Evolutionary conservation across 92 coral and sea anemone genomes (phyloP), one percentile per base, ranked within the genome.

Genomic region (Pocillopora grandis): DNA sequence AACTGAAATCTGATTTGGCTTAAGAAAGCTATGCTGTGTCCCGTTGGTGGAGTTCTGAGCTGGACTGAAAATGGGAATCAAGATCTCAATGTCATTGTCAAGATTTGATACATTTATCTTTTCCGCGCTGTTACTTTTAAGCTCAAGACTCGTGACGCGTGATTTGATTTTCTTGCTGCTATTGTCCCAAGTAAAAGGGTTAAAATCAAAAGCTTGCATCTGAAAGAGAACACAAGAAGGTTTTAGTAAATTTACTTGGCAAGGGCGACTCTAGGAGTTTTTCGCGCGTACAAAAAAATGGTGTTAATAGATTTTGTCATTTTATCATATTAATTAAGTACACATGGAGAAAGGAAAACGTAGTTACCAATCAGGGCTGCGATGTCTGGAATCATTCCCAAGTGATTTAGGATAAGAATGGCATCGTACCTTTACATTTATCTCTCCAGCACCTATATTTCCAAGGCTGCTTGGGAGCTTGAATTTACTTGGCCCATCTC

Each of bases 131-230:
- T 64, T 62, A 64, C 17, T 64, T 52, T 61, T 21, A 35, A 83
- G 68, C 16, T 72, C 74, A 14, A 71, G 71, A 55, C 79, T 72
- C 42, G 60, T 42, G 5, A 83, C 80, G 62, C 80, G 60, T 83
- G 80, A 83, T 35, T 60, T 48, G 12, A 83, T 17, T 37, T 48
- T 65, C 10, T 62, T 19, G 33, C 79, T 75, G 72, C 80, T 83
- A 1, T 37, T 19, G 73, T 59, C 80, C 87, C 87, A 83, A 48
- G 20, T 83, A 49, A 70, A 83, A 19, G 87, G 87, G 48, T 83
- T 83, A 0, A 75, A 72, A 11, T 2, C 48, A 21, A 77, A 2
- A 19, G 81, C 70, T 12, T 13, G 8, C 81, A 77, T 77, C 81
- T 77, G 81, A 49, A 37, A 77, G 9, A 37, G 15, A 31, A 76